Evolutionary conservation across 2,113 vertebrate genomes (phyloP).

Genomic region (Rhodinocichla rosea): DNA sequence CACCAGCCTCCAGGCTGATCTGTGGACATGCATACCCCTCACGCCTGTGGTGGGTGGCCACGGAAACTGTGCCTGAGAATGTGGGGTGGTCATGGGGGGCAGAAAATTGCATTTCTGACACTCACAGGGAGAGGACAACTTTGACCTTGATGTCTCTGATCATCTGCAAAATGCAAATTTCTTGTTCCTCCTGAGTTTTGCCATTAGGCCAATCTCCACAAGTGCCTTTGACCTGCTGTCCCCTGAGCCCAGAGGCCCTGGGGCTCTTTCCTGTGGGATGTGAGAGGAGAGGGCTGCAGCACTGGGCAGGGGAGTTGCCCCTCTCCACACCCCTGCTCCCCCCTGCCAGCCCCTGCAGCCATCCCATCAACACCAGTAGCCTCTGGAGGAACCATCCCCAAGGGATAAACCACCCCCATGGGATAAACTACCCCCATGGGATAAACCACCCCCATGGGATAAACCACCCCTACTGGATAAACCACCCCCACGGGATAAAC

Average conservation of each 20-base stretch:
- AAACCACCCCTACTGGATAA: too few relatives aligned
- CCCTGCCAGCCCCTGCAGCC: background rate
- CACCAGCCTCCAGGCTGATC: background rate
- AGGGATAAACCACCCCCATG: background rate
- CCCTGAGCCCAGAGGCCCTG: background rate
- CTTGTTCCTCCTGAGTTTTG: background rate
- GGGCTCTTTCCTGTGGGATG: background rate
- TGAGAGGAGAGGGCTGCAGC: accelerated
- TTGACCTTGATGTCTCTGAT: background rate
- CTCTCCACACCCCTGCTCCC: background rate
- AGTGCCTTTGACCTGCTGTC: background rate
- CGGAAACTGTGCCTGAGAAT: background rate
- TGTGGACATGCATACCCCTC: accelerated
- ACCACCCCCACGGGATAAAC: too few relatives aligned
- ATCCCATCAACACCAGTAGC: background rate
- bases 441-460: background rate
- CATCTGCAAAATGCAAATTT: background rate
- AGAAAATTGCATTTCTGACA: accelerated
- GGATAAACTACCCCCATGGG: background rate
- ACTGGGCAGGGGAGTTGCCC: background rate
- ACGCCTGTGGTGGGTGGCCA: accelerated
- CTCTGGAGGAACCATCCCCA: background rate
- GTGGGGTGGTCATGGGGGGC: accelerated
- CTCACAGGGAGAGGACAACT: background rate
- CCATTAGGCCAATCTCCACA: background rate